Conservation (phyloP, 1,140 invertebrate genomes). For the Meloidogyne chitwoodi region DNA sequence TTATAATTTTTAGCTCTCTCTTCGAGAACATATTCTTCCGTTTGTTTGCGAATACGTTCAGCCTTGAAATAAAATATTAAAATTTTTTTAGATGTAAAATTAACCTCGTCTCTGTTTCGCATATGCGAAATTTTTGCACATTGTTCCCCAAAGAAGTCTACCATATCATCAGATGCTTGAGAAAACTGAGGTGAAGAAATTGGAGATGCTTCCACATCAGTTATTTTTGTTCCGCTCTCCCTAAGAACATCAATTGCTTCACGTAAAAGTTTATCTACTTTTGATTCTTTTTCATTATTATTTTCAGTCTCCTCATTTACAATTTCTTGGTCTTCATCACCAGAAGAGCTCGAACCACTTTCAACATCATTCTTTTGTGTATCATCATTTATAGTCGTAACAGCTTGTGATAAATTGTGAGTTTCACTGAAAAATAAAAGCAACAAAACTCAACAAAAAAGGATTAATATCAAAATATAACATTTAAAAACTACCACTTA, state of each 20-base stretch:
- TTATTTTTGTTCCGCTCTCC: constrained; percentile 1
- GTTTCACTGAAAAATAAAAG: not conserved
- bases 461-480: no score
- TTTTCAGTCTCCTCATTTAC: constrained; percentile 1
- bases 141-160: constrained; percentile 47
- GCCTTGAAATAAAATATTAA: constrained; percentile 20
- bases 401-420: not conserved
- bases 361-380: not conserved
- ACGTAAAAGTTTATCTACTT: constrained; percentile 9
- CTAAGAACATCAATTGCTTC: constrained; percentile 11
- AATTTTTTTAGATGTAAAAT: not conserved
- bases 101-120: constrained; percentile 25
- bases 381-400: not conserved
- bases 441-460: constrained; percentile 1
- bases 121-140: constrained; percentile 53
- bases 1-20: constrained; percentile 19
- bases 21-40: constrained; percentile 30
- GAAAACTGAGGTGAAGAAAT: constrained; percentile 7
- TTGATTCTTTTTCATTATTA: constrained; percentile 3
- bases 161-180: constrained; percentile 9
- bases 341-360: constrained; percentile 4
- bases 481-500: not conserved
- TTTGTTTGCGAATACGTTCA: constrained; percentile 34
- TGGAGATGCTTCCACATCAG: constrained; percentile 14
- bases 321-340: not conserved